Conservation (phyloP, 2,888 invertebrate species). For the Nineta flava region DNA sequence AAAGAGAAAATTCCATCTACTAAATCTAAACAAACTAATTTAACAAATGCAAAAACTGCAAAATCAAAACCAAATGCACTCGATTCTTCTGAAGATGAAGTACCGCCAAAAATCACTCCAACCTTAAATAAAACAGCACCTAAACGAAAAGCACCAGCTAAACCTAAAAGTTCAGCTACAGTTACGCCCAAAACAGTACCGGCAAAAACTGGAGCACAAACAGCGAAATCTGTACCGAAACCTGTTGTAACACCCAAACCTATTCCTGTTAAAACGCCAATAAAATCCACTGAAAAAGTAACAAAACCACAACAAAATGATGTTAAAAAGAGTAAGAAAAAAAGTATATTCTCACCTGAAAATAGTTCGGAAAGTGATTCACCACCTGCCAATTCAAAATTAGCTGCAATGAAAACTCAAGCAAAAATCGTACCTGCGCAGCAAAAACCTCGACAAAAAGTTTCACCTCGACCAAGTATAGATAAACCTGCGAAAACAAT, state of each 20-base stretch:
- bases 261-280: background rate
- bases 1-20: constrained; percentile 11
- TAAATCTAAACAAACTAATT: constrained; percentile 14
- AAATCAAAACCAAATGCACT: constrained; percentile 29
- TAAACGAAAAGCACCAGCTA: constrained; percentile 36
- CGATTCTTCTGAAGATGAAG: constrained; percentile 46
- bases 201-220: constrained; percentile 20
- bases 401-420: constrained; percentile 25
- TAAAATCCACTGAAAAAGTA: constrained; percentile 1
- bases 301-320: constrained; percentile 3
- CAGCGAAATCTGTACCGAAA: constrained; percentile 26
- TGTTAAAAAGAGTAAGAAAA: constrained; percentile 38
- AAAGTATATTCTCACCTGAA: constrained; percentile 70
- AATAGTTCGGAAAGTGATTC: constrained; percentile 50
- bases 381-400: constrained; percentile 25
- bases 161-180: constrained; percentile 46
- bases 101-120: constrained; percentile 24
- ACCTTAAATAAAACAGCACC: constrained; percentile 21
- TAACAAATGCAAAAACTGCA: constrained; percentile 15
- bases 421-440: constrained; percentile 20
- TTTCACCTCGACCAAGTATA: constrained; percentile 23
- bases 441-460: constrained; percentile 24
- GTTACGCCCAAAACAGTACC: constrained; percentile 39
- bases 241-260: constrained; percentile 16
- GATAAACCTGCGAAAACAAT: constrained; percentile 4